A percentile compares a stretch with the other conserved stretches of the same genome.
phyloP scores from a whole-genome alignment of 2,888 invertebrate species.

The Erebia ligea region DNA sequence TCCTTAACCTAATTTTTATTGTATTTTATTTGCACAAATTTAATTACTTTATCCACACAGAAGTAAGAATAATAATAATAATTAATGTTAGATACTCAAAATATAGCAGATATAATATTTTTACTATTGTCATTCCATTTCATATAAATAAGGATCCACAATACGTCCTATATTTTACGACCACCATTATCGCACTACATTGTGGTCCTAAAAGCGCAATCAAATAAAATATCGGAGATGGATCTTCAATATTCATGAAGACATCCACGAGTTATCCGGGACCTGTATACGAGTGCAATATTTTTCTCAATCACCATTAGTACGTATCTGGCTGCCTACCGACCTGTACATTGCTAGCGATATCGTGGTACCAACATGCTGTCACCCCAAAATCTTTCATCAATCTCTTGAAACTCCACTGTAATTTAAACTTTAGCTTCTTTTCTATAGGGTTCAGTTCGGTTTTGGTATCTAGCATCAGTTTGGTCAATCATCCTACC shows the following conservation, averaged over 20 bases:
- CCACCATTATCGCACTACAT: slow-evolving; percentile 55
- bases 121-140: slow-evolving; percentile 31
- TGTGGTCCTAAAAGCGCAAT: slow-evolving; percentile 58
- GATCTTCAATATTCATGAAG: slow-evolving; percentile 82
- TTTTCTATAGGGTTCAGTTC: slow-evolving; percentile 43
- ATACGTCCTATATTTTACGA: slow-evolving; percentile 56
- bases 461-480: slow-evolving; percentile 37
- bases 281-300: slow-evolving; percentile 67
- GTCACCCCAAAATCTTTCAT: slow-evolving; percentile 64
- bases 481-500: slow-evolving; percentile 56
- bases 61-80: no score
- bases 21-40: no score
- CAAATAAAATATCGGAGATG: slow-evolving; percentile 73
- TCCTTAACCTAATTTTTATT: no score
- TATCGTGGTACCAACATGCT: slow-evolving; percentile 55
- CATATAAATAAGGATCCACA: slow-evolving; percentile 53
- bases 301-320: slow-evolving; percentile 84
- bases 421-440: slow-evolving; percentile 45
- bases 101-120: slow-evolving; percentile 14
- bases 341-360: slow-evolving; percentile 68
- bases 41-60: no score
- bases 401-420: slow-evolving; percentile 41
- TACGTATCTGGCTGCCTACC: slow-evolving; percentile 76
- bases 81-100: no score
- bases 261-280: slow-evolving; percentile 76